Evolutionary conservation across 2,888 invertebrate species (phyloP).

Genomic region (Linnaemya vulpina): DNA sequence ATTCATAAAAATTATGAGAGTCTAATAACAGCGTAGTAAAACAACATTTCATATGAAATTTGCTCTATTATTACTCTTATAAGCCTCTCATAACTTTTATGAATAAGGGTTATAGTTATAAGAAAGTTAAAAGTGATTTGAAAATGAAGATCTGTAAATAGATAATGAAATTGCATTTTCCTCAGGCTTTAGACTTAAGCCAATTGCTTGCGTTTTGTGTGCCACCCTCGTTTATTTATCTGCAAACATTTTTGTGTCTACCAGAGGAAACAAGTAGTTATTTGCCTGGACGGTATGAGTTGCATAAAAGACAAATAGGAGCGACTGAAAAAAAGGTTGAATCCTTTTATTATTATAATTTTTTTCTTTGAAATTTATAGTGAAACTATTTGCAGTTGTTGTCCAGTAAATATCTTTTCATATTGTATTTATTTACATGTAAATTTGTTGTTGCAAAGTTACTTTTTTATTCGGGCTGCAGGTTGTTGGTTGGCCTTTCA

Average conservation of each 20-base stretch:
- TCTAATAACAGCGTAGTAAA: too few species aligned
- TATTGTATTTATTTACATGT: slow-evolving; percentile 33
- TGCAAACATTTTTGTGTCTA: neutral
- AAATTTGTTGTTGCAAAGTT: slow-evolving; percentile 38
- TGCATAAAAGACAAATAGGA: slow-evolving; percentile 31
- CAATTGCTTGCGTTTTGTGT: too few species aligned
- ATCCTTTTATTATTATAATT: slow-evolving; percentile 10
- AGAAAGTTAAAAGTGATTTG: too few species aligned
- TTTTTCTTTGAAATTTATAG: slow-evolving; percentile 32
- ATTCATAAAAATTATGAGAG: too few species aligned
- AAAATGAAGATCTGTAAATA: too few species aligned
- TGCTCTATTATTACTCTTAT: too few species aligned
- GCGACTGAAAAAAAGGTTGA: slow-evolving; percentile 17
- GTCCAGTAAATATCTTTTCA: slow-evolving; percentile 1
- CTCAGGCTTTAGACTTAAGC: too few species aligned
- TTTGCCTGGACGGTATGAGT: slow-evolving; percentile 14
- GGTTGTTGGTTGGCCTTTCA: slow-evolving; percentile 1
- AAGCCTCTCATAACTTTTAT: too few species aligned
- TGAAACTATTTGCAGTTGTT: slow-evolving; percentile 57
- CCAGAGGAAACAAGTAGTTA: neutral
- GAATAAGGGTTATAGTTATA: too few species aligned
- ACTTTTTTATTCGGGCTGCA: neutral
- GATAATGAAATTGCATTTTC: too few species aligned
- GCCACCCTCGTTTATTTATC: neutral
- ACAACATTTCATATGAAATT: too few species aligned